These are phyloP conservation scores for Aphaenogaster floridana DNA, from an alignment of 1,140 invertebrate genomes.

Conservation along the genomic window DNA sequence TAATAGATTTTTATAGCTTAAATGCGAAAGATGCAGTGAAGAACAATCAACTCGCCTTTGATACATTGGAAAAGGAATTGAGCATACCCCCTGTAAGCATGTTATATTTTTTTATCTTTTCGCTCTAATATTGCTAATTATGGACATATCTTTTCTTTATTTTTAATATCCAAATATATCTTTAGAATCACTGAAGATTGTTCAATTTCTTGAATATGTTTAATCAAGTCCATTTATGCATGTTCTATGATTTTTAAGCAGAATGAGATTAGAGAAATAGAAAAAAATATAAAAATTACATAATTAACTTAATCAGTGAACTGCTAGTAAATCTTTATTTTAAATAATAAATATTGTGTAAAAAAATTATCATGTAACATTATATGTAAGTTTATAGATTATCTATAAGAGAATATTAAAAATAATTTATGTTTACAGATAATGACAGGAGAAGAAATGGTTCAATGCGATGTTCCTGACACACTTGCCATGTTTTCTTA, in stretches of 20 bases:
- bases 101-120: constrained; percentile 25
- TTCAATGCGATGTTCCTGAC: constrained; percentile 90
- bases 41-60: constrained; percentile 94
- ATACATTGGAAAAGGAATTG: constrained; percentile 92
- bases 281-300: neutral
- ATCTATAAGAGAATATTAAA: neutral
- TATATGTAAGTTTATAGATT: constrained; percentile 1
- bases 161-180: neutral
- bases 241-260: neutral
- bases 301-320: neutral
- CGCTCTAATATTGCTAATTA: neutral
- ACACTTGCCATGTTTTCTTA: constrained; percentile 93
- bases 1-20: constrained; percentile 92
- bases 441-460: constrained; percentile 94
- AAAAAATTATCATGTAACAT: neutral
- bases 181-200: neutral
- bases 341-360: neutral
- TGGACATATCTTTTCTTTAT: neutral
- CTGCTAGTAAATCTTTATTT: neutral
- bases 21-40: constrained; percentile 89
- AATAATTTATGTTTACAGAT: constrained; percentile 83
- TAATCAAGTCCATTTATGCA: neutral
- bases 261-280: neutral
- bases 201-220: neutral
- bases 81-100: constrained; percentile 91